Conservation (phyloP, 2,888 invertebrate species). For the Acrocera orbiculus region DNA sequence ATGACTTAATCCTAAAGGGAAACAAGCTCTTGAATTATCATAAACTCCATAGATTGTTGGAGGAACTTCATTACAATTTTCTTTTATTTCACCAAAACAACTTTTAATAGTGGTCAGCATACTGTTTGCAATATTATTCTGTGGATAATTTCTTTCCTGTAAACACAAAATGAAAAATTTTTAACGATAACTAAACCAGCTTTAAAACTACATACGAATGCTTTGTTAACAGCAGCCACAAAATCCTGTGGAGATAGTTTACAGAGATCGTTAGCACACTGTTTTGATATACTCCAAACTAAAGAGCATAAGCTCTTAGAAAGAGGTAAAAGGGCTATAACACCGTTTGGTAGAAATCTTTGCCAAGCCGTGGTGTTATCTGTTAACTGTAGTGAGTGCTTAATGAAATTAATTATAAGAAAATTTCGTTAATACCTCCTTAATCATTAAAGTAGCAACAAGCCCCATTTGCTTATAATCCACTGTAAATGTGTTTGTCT, state of each 20-base stretch:
- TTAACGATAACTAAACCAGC: background rate
- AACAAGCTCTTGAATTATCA: slow-evolving; percentile 50
- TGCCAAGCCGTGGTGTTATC: slow-evolving; percentile 91
- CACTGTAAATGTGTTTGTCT: slow-evolving; percentile 61
- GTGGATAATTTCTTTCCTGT: slow-evolving; percentile 22
- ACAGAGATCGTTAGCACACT: slow-evolving; percentile 56
- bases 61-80: slow-evolving; percentile 27
- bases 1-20: slow-evolving; percentile 85
- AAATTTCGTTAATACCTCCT: slow-evolving; percentile 12
- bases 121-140: slow-evolving; percentile 21
- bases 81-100: slow-evolving; percentile 25
- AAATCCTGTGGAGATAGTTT: slow-evolving; percentile 58
- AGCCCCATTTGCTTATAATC: slow-evolving; percentile 81
- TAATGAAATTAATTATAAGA: slow-evolving; percentile 11
- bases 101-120: slow-evolving; percentile 35
- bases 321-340: slow-evolving; percentile 81
- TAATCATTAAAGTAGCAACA: slow-evolving; percentile 74
- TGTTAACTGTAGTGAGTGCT: slow-evolving; percentile 34
- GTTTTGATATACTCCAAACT: slow-evolving; percentile 78
- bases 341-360: slow-evolving; percentile 80
- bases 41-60: slow-evolving; percentile 22
- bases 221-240: slow-evolving; percentile 72
- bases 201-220: slow-evolving; percentile 62
- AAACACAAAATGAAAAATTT: background rate
- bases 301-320: slow-evolving; percentile 61